These are phyloP conservation scores for Eueides isabella DNA, from an alignment of 1,140 invertebrate genomes.

Conservation along the genomic window DNA sequence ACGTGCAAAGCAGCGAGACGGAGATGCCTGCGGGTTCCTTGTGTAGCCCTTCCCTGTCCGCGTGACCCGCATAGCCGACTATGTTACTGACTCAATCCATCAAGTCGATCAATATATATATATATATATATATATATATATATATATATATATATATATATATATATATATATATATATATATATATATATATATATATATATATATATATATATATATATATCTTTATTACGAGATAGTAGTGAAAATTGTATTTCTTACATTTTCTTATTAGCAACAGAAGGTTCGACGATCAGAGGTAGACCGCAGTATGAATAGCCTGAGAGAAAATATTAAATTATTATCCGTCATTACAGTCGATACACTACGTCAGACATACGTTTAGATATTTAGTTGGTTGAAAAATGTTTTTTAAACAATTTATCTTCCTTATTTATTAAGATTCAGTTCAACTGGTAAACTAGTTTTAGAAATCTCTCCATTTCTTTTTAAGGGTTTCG, in stretches of 20 bases:
- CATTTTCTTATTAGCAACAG: constrained; percentile 75
- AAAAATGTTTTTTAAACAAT: too few relatives aligned
- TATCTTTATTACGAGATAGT: too few relatives aligned
- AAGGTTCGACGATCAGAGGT: constrained; percentile 72
- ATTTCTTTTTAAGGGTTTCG: too few relatives aligned
- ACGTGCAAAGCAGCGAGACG: constrained; percentile 30
- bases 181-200: not conserved
- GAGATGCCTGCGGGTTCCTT: constrained; percentile 19
- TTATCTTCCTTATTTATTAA: too few relatives aligned
- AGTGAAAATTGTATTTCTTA: too few relatives aligned
- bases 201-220: not conserved
- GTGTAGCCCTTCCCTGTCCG: constrained; percentile 11
- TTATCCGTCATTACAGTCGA: not conserved
- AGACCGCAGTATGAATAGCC: constrained; percentile 73
- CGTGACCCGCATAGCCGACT: constrained; percentile 15
- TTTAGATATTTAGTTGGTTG: too few relatives aligned
- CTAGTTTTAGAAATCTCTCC: too few relatives aligned
- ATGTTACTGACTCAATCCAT: constrained; percentile 15
- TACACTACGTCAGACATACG: not conserved
- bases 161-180: too few relatives aligned
- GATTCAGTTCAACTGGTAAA: too few relatives aligned
- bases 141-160: too few relatives aligned
- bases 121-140: too few relatives aligned
- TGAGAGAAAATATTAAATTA: constrained; percentile 43
- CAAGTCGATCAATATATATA: not conserved